Conservation (phyloP, 2,113 vertebrate genomes). For the Thinocorus orbignyianus region DNA sequence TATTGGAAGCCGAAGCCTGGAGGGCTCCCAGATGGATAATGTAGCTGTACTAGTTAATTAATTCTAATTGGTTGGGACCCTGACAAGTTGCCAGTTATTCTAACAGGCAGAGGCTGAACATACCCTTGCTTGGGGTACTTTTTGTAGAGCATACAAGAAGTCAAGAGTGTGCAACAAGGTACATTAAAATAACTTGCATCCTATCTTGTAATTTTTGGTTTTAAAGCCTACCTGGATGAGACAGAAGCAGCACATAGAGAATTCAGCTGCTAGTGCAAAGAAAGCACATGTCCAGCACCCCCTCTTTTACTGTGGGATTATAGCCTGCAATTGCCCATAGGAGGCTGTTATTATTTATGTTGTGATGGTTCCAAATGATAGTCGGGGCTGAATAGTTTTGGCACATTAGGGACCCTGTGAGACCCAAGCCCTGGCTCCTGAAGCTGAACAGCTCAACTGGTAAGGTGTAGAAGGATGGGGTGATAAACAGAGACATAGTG, state of each 20-base stretch:
- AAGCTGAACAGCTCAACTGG: not conserved
- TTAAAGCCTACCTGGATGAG: not conserved
- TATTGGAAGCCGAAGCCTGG: not conserved
- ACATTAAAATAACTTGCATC: not conserved
- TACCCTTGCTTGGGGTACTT: not conserved
- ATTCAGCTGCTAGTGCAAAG: not conserved
- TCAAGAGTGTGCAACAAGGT: not conserved
- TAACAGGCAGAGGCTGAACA: not conserved
- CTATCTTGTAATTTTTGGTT: not conserved
- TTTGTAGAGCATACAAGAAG: not conserved
- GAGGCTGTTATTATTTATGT: not conserved
- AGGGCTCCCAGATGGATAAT: not conserved
- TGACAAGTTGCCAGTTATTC: not conserved
- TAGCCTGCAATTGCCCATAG: not conserved
- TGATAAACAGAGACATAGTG: not conserved
- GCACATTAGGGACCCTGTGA: not conserved
- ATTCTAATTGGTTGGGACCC: not conserved
- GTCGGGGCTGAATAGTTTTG: not conserved
- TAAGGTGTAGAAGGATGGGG: not conserved
- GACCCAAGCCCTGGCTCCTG: not conserved
- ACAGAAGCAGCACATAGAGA: not conserved
- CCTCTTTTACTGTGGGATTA: not conserved
- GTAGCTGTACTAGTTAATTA: not conserved
- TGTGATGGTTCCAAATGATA: not conserved
- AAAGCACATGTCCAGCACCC: not conserved